These are phyloP conservation scores for Rutilus rutilus DNA, from an alignment of 2,113 vertebrate species.

Conservation along the genomic window DNA sequence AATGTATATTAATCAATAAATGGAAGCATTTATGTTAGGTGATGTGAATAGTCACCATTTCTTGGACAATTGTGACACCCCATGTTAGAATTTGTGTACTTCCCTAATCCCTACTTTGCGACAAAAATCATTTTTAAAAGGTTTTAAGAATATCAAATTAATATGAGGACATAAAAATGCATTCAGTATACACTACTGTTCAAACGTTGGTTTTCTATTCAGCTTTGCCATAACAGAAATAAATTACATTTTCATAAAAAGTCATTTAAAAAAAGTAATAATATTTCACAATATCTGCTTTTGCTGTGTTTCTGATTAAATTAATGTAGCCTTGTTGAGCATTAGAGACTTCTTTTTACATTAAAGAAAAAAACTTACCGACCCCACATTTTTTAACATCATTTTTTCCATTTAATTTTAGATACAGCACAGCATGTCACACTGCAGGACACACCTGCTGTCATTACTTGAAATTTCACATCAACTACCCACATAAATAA, in stretches of 20 bases:
- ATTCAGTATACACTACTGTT: not conserved
- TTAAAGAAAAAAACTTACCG: no score
- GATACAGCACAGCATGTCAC: not conserved
- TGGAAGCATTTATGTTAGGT: not conserved
- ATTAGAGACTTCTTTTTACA: no score
- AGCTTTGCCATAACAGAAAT: no score
- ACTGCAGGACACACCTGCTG: not conserved
- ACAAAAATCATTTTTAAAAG: not conserved
- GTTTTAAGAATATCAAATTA: not conserved
- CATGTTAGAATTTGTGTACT: not conserved
- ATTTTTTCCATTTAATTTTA: not conserved
- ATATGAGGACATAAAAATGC: not conserved
- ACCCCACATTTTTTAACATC: no score
- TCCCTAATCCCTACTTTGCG: not conserved
- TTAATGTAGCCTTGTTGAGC: no score
- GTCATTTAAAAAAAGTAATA: not conserved
- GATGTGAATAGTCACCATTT: not conserved
- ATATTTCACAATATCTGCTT: not conserved
- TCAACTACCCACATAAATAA: not conserved
- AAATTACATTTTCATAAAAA: no score
- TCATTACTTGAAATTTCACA: not conserved
- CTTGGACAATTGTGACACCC: not conserved
- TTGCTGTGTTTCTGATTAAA: not conserved
- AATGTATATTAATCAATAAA: not conserved
- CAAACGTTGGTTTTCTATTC: not conserved